Evolutionary conservation across 2,113 vertebrate species (phyloP).

Genomic region (Myrmophylax atrothorax): DNA sequence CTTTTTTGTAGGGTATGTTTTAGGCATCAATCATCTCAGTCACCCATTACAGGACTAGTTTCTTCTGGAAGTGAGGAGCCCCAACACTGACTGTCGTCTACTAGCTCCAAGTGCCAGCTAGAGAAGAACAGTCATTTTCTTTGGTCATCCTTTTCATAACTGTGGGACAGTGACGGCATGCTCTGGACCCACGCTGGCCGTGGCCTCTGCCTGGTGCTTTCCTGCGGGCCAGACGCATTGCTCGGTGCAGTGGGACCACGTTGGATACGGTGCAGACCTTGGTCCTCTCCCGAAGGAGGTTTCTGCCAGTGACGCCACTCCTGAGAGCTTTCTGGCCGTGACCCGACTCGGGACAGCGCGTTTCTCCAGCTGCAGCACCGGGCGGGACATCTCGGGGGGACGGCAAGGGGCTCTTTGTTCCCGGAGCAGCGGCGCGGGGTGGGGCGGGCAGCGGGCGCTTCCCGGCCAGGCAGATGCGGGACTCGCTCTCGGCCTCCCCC

Average conservation of each 20-base stretch:
- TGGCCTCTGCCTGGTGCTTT: not conserved
- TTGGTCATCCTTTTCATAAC: accelerated
- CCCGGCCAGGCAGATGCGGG: not conserved
- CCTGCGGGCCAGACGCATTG: no score
- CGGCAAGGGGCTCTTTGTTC: not conserved
- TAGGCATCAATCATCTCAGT: accelerated
- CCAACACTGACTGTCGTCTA: accelerated
- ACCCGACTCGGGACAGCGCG: not conserved
- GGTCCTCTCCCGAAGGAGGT: not conserved
- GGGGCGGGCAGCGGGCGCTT: not conserved
- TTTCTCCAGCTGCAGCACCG: not conserved
- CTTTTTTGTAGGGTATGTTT: not conserved
- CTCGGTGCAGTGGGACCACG: accelerated
- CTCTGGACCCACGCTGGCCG: accelerated
- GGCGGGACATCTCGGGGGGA: not conserved
- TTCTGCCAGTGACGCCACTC: not conserved
- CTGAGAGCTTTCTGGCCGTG: not conserved
- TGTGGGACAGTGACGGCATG: accelerated
- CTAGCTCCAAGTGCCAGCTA: not conserved
- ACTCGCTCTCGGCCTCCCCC: not conserved
- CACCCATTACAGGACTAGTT: not conserved
- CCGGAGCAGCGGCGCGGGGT: not conserved
- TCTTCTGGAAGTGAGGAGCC: not conserved
- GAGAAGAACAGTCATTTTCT: not conserved
- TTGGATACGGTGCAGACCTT: accelerated